These are phyloP conservation scores for Rhinolophus sinicus DNA, from an alignment of 2,113 vertebrate species.

Conservation along the genomic window DNA sequence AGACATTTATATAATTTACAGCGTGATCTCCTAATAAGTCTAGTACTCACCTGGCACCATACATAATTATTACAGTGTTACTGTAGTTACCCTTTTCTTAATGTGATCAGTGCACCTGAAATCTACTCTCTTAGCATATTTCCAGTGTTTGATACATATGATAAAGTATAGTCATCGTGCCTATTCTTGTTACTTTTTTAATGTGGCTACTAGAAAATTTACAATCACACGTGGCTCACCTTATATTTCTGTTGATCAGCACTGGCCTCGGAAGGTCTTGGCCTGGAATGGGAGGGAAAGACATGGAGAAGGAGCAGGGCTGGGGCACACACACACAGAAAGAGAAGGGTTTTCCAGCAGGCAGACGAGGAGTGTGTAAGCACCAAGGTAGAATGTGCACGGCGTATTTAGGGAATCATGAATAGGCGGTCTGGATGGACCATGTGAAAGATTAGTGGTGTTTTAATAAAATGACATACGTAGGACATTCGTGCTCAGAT, in stretches of 20 bases:
- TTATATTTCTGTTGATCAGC: neutral
- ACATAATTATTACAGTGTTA: no score
- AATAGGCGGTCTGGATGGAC: rapidly evolving
- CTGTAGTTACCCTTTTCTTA: neutral
- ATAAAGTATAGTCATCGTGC: neutral
- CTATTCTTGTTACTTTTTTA: neutral
- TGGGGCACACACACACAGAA: neutral
- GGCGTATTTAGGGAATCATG: neutral
- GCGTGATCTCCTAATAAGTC: no score
- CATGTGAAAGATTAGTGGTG: neutral
- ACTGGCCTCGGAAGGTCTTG: neutral
- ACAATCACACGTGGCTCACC: neutral
- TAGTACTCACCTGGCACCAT: no score
- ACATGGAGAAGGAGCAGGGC: neutral
- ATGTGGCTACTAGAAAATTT: neutral
- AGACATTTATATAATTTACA: no score
- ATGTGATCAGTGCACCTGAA: neutral
- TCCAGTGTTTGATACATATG: neutral
- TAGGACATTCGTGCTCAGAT: neutral
- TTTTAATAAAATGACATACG: neutral
- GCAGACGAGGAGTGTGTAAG: neutral
- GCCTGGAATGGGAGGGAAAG: neutral
- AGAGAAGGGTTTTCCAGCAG: neutral
- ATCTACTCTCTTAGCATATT: neutral
- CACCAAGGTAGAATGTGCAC: neutral